phyloP scores from a whole-genome alignment of 2,113 vertebrate genomes.

The Origma solitaria region DNA sequence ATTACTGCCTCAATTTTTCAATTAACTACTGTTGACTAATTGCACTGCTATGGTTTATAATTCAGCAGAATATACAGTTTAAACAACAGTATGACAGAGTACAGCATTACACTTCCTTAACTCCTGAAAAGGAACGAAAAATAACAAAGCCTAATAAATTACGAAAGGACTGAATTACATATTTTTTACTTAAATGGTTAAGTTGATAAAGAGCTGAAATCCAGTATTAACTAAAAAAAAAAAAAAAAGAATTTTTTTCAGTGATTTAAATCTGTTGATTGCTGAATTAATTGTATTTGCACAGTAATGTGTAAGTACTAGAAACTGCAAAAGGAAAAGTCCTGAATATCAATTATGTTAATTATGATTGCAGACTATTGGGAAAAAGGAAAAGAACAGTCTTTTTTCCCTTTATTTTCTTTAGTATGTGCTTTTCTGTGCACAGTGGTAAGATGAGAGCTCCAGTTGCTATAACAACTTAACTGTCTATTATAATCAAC shows the following conservation, averaged over 20 bases:
- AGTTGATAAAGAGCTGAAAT: background rate
- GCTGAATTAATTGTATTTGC: constrained; percentile 28
- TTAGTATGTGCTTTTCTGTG: background rate
- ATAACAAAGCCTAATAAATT: background rate
- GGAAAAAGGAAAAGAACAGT: background rate
- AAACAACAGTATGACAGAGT: background rate
- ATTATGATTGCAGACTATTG: background rate
- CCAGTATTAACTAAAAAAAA: background rate
- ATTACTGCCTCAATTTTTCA: background rate
- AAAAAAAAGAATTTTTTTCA: background rate
- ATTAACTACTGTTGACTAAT: background rate
- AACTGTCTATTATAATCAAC: constrained; percentile 29
- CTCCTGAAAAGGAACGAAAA: background rate
- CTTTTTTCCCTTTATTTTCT: background rate
- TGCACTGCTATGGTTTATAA: background rate
- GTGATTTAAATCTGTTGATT: background rate
- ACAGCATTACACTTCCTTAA: background rate
- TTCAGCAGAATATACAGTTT: background rate
- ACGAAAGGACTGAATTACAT: background rate
- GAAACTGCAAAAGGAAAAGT: background rate
- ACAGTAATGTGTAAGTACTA: background rate
- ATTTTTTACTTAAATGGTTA: background rate
- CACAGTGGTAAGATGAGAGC: background rate
- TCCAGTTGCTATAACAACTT: constrained; percentile 61
- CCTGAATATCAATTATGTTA: constrained; percentile 3